Percentiles rank a stretch among this genome's conserved stretches.
These are phyloP conservation scores for Palythoa caribaeorum DNA, from an alignment of 92 coral and sea anemone genomes.

Conservation along the genomic window DNA sequence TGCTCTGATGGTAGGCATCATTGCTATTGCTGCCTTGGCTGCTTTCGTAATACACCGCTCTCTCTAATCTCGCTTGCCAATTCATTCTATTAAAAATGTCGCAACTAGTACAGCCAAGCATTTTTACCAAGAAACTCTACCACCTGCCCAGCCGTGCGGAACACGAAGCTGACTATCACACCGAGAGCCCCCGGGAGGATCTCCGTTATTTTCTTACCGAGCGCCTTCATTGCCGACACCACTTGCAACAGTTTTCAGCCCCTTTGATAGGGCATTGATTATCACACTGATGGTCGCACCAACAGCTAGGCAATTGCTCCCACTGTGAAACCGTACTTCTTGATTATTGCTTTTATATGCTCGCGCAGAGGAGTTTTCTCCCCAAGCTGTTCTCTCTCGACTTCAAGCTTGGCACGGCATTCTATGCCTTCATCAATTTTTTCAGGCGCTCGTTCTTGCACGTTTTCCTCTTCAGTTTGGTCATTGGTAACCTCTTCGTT, in stretches of 20 bases:
- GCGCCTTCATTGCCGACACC: not conserved
- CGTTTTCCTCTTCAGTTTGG: not conserved
- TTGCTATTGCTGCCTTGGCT: not conserved
- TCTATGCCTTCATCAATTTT: not conserved
- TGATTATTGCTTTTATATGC: not conserved
- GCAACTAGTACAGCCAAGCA: constrained; percentile 5
- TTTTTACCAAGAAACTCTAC: not conserved
- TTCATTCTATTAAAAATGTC: not conserved
- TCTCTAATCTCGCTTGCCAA: not conserved
- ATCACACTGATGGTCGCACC: not conserved
- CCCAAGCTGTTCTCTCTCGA: not conserved
- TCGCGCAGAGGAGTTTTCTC: not conserved
- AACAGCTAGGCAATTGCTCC: not conserved
- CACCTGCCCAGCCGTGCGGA: not conserved
- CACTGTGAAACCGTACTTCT: not conserved
- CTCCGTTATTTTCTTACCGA: not conserved
- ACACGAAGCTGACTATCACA: not conserved
- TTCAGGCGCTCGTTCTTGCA: not conserved
- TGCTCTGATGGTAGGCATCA: not conserved
- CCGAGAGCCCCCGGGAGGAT: not conserved
- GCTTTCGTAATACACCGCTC: not conserved
- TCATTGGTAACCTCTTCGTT: not conserved
- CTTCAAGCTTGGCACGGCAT: not conserved
- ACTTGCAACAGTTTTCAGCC: not conserved
- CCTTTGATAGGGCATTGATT: not conserved